phyloP scores from a whole-genome alignment of 1,140 invertebrate genomes.

The Trinorchestia longiramus region DNA sequence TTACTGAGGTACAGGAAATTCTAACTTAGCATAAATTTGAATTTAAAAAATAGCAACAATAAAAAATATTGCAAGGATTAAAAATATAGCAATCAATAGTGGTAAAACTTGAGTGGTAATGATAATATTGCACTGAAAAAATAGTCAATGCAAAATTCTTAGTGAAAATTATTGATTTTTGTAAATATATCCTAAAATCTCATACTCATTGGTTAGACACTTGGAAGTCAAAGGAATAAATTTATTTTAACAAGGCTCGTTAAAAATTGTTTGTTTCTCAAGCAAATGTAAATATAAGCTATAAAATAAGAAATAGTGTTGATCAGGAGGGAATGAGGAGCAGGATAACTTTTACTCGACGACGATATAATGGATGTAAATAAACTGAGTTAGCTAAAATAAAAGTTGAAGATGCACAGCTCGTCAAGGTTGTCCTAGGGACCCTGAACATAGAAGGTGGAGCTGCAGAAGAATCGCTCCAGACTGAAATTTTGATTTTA shows the following conservation, averaged over 20 bases:
- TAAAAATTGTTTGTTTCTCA: not conserved
- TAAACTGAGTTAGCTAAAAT: not conserved
- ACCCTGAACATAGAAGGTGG: not conserved
- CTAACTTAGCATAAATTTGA: not conserved
- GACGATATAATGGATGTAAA: not conserved
- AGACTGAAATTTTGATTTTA: not conserved
- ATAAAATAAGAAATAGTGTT: not conserved
- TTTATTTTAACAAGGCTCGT: not conserved
- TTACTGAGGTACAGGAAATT: not conserved
- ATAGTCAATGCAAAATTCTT: not conserved
- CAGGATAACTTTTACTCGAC: not conserved
- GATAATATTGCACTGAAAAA: not conserved
- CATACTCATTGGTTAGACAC: not conserved
- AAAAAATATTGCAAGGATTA: not conserved
- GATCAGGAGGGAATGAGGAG: not conserved
- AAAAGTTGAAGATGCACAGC: not conserved
- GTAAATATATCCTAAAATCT: not conserved
- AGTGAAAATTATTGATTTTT: too few relatives aligned
- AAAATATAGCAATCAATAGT: not conserved
- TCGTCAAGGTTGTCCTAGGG: not conserved
- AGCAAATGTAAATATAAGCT: not conserved
- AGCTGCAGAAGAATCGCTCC: not conserved
- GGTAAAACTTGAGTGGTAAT: not conserved
- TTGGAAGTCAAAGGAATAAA: not conserved
- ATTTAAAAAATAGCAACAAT: not conserved